A percentile compares a stretch with the other conserved stretches of the same genome.
These are phyloP conservation scores for Eugnorisma glareosa DNA, from an alignment of 2,888 invertebrate species.

Conservation along the genomic window DNA sequence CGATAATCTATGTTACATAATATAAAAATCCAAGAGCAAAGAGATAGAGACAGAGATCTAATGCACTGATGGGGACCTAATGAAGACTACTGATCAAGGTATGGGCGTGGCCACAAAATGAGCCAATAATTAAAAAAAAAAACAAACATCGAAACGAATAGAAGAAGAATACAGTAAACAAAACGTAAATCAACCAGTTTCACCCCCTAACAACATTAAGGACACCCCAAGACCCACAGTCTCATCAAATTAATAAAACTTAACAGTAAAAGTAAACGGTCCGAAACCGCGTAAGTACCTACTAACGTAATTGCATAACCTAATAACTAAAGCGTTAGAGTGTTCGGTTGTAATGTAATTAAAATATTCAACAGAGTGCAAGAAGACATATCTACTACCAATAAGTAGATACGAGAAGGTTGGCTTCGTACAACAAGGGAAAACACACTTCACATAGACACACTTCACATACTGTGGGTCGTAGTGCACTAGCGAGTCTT, in stretches of 20 bases:
- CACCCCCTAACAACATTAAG: background rate
- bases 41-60: too few relatives aligned
- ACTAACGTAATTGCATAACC: conserved; percentile 32
- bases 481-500: background rate
- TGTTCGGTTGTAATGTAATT: conserved; percentile 51
- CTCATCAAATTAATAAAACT: conserved; percentile 31
- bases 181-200: background rate
- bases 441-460: background rate
- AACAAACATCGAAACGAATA: background rate
- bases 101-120: too few relatives aligned
- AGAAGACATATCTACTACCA: background rate
- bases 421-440: accelerated
- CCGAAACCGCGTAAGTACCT: conserved; percentile 21
- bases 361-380: conserved; percentile 57
- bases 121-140: background rate
- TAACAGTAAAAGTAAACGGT: conserved; percentile 37
- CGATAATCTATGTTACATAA: background rate
- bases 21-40: too few relatives aligned
- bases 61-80: background rate
- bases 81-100: background rate
- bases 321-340: conserved; percentile 38
- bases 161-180: background rate
- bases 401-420: background rate
- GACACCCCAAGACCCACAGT: conserved; percentile 8
- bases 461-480: background rate